Conservation (phyloP, 2,113 vertebrate genomes). For the Taurulus bubalis region DNA sequence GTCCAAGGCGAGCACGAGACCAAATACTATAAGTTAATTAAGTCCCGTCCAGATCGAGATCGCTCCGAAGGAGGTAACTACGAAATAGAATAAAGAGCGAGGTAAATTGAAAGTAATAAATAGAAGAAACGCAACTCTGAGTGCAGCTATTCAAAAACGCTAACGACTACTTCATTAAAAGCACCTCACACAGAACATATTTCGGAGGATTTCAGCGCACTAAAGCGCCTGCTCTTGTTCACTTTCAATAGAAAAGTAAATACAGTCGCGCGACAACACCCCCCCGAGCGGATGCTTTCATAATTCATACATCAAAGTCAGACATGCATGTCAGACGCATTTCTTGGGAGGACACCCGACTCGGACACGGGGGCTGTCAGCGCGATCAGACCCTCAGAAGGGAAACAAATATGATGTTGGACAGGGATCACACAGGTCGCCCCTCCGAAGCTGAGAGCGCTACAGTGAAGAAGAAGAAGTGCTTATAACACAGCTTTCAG, state of each 20-base stretch:
- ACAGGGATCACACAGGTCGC: constrained; percentile 44
- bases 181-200: background rate
- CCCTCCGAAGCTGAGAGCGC: constrained; percentile 18
- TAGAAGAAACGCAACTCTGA: background rate
- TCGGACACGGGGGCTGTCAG: constrained; percentile 20
- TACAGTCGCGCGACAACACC: background rate
- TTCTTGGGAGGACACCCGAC: background rate
- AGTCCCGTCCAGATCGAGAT: background rate
- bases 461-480: background rate
- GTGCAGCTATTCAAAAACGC: background rate
- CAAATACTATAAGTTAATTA: background rate
- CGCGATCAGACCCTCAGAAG: constrained; percentile 39
- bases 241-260: background rate
- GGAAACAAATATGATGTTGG: constrained; percentile 35
- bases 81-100: background rate
- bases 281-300: constrained; percentile 27
- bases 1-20: background rate
- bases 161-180: background rate
- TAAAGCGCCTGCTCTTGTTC: background rate
- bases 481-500: background rate
- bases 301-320: constrained; percentile 31
- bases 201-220: background rate
- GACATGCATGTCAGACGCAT: constrained; percentile 1
- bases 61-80: background rate
- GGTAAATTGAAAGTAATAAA: background rate